Evolutionary conservation across 2,888 invertebrate genomes (phyloP).

Genomic region (Opisthograptis luteolata): DNA sequence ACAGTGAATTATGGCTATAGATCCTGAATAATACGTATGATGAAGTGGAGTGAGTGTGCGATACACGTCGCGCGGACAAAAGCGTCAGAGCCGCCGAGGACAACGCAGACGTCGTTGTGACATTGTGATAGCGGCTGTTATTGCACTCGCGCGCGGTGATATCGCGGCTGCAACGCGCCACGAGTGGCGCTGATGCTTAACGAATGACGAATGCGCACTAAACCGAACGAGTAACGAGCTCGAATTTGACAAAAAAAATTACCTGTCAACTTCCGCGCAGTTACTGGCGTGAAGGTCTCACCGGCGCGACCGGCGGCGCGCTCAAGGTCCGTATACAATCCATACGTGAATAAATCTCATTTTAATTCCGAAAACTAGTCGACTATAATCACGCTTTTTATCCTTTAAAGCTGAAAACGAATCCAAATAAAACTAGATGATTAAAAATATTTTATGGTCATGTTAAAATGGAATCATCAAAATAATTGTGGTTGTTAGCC

Average conservation of each 20-base stretch:
- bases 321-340: conserved; percentile 82
- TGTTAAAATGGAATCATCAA: conserved; percentile 66
- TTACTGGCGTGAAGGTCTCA: conserved; percentile 82
- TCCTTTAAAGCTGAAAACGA: conserved; percentile 60
- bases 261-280: conserved; percentile 82
- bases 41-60: conserved; percentile 48
- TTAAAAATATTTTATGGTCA: conserved; percentile 66
- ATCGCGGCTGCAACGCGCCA: conserved; percentile 67
- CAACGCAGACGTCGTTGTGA: conserved; percentile 74
- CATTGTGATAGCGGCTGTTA: conserved; percentile 79
- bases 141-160: conserved; percentile 65
- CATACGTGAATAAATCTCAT: conserved; percentile 79
- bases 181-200: conserved; percentile 67
- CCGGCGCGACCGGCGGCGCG: too few species aligned
- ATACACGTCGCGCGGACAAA: conserved; percentile 53
- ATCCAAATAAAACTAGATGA: conserved; percentile 63
- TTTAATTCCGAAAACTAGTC: conserved; percentile 75
- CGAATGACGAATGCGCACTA: conserved; percentile 78
- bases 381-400: conserved; percentile 66
- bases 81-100: conserved; percentile 60
- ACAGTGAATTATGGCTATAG: conserved; percentile 49
- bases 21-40: conserved; percentile 52
- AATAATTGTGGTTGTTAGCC: conserved; percentile 77
- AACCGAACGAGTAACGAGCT: conserved; percentile 77
- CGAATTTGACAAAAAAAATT: conserved; percentile 80